Evolutionary conservation across 2,888 invertebrate genomes (phyloP), one percentile per base, ranked within the genome.

Genomic region (Drosophila percnosoma): DNA sequence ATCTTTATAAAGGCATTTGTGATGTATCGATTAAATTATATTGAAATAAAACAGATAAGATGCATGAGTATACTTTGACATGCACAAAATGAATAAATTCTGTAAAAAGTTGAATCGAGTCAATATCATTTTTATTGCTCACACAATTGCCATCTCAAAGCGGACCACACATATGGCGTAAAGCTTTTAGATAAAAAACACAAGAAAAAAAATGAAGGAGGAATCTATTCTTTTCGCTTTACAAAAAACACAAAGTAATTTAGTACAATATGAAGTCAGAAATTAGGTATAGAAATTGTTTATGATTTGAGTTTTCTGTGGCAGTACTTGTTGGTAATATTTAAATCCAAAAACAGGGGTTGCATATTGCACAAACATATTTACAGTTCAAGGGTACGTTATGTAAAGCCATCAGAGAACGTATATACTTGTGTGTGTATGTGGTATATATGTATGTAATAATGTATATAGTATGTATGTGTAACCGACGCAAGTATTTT

Each of bases 281-380:
- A 64, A 64, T n/a, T 0, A 49, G 15, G n/a, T 48, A 36, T 13
- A 34, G n/a, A 40, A 61, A 34, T 45, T 21, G 31, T 27, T 27
- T 38, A 52, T 59, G 52, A 27, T 42, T 42, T 42, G 8, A 65
- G 60, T 49, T 24, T 45, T 65, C 51, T 58, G 80, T 75, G 67
- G 57, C 68, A 73, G 60, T 77, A 51, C 40, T 67, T 70, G 21
- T 67, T 66, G 59, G 48, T 66, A 62, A 52, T 55, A 55, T 33
- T 61, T 34, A 58, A 73, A 62, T 69, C 71, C 58, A 80, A 64
- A 60, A 86, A 88, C 75, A 58, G 60, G 86, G 90, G 87, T 91
- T 92, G 91, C 92, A 91, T 90, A 72, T 91, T 82, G 89, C 92
- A 90, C 92, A 91, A 92, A 91, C 91, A 92, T 91, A 91, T 91